Conservation (phyloP, 1,140 invertebrate species). For the Laodelphax striatellus region DNA sequence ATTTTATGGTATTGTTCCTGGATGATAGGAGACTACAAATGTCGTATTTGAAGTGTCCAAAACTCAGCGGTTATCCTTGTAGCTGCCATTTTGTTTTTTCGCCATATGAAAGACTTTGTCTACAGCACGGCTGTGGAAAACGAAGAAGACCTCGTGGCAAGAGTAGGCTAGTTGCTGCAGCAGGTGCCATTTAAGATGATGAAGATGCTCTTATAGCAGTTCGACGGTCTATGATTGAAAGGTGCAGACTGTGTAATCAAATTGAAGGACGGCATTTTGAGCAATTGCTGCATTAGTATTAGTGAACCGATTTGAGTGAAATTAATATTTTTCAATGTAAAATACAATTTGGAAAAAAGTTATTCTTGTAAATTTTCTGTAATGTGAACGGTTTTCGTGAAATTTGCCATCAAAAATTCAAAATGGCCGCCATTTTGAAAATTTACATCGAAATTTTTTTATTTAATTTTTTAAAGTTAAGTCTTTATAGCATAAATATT, state of each 20-base stretch:
- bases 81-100: slow-evolving; percentile 21
- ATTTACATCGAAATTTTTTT: no score
- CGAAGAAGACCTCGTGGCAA: slow-evolving; percentile 8
- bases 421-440: no score
- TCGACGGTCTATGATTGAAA: slow-evolving; percentile 7
- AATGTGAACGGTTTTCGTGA: slow-evolving; percentile 3
- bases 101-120: slow-evolving; percentile 12
- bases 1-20: no score
- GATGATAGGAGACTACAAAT: no score
- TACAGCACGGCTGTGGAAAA: not conserved
- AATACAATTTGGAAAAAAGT: not conserved
- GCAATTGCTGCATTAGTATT: slow-evolving; percentile 2
- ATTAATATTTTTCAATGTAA: not conserved
- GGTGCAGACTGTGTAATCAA: slow-evolving; percentile 8
- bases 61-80: no score
- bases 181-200: slow-evolving; percentile 5
- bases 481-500: no score
- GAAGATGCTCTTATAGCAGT: slow-evolving; percentile 5
- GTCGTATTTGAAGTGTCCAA: no score
- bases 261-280: slow-evolving; percentile 6
- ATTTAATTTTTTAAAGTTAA: no score
- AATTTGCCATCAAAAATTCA: no score
- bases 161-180: slow-evolving; percentile 1
- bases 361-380: slow-evolving; percentile 7
- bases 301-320: not conserved